Evolutionary conservation across 2,113 vertebrate genomes (phyloP).

Genomic region (Ameiurus melas): DNA sequence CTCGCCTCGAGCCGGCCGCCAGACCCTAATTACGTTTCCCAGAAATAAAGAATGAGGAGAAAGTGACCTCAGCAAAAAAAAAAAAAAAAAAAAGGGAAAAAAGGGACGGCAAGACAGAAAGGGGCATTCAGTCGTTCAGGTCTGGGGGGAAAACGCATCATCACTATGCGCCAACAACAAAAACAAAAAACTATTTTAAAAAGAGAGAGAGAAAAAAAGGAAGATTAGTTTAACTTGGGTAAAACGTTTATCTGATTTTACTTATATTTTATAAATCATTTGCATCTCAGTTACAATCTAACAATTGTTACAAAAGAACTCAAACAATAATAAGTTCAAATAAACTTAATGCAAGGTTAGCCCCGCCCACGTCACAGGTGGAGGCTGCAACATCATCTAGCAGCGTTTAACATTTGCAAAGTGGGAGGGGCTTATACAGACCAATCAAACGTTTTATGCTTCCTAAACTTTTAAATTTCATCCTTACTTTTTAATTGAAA

Average conservation of each 20-base stretch:
- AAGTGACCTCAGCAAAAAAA: slow-evolving; percentile 40
- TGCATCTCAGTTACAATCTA: not conserved
- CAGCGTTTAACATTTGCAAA: not conserved
- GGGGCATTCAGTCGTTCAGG: not conserved
- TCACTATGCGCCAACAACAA: not conserved
- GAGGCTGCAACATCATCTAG: not conserved
- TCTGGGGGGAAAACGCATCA: not conserved
- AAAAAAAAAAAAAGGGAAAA: slow-evolving; percentile 15
- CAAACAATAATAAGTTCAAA: not conserved
- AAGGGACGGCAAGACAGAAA: slow-evolving; percentile 34
- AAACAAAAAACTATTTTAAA: not conserved
- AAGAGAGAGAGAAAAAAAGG: no score
- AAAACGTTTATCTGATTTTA: not conserved
- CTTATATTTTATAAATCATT: not conserved
- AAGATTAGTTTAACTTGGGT: not conserved
- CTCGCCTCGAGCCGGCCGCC: slow-evolving; percentile 44
- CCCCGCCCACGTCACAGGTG: not conserved
- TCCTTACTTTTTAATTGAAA: not conserved
- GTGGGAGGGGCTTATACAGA: not conserved
- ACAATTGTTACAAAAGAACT: not conserved
- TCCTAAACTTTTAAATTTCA: not conserved
- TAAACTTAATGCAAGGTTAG: not conserved
- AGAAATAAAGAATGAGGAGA: slow-evolving; percentile 54
- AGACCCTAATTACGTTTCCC: slow-evolving; percentile 51
- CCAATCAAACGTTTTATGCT: not conserved